Percentiles rank a stretch among this genome's conserved stretches.
Conservation (phyloP, 1,140 invertebrate genomes). For the Drosophila rufa region DNA sequence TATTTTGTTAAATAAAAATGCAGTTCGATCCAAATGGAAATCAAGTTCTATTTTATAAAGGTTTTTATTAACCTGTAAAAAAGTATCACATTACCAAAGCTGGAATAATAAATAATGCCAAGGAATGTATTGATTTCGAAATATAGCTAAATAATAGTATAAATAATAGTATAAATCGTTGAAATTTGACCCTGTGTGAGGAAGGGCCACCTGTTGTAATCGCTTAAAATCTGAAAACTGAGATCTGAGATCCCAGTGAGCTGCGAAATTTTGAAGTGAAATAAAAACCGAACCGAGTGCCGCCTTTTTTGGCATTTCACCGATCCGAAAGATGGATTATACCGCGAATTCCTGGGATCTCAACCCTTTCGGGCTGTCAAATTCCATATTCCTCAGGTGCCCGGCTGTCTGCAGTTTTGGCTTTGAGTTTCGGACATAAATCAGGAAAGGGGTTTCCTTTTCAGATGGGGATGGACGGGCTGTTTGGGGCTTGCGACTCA, state of each 20-base stretch:
- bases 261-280: constrained; percentile 6
- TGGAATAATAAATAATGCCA: no score
- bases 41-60: no score
- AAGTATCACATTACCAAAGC: no score
- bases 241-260: neutral
- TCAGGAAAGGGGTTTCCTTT: constrained; percentile 9
- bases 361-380: constrained; percentile 24
- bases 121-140: no score
- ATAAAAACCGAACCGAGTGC: neutral
- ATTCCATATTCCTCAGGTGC: constrained; percentile 32
- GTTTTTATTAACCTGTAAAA: no score
- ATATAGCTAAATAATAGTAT: no score
- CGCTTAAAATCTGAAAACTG: constrained; percentile 1
- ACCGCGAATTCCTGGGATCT: constrained; percentile 19
- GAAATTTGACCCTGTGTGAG: neutral
- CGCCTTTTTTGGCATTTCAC: constrained; percentile 10
- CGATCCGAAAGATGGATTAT: constrained; percentile 35
- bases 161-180: neutral
- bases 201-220: constrained; percentile 1
- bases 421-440: constrained; percentile 27
- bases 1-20: no score
- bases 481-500: constrained; percentile 18
- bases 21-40: no score
- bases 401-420: constrained; percentile 15
- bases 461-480: constrained; percentile 11